These are phyloP conservation scores for Plodia interpunctella DNA, from an alignment of 1,140 invertebrate genomes.

Conservation along the genomic window DNA sequence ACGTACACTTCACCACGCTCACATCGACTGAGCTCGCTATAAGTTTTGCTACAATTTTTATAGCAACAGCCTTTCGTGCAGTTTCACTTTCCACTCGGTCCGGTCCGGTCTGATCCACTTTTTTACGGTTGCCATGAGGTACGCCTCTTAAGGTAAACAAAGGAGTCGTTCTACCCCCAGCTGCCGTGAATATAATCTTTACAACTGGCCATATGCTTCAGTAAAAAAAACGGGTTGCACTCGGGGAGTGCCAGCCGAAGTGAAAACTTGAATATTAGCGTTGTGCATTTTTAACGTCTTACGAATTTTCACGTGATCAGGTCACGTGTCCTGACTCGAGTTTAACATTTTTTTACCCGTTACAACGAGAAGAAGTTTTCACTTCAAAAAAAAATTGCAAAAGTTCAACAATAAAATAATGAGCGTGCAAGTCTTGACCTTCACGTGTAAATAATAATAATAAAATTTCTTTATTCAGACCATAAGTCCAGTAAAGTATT, in stretches of 20 bases:
- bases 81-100: constrained; percentile 70
- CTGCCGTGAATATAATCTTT: constrained; percentile 6
- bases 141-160: constrained; percentile 55
- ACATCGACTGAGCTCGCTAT: constrained; percentile 53
- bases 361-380: too few species aligned
- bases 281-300: too few species aligned
- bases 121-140: constrained; percentile 44
- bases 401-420: not conserved
- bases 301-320: too few species aligned
- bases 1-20: constrained; percentile 35
- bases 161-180: constrained; percentile 27
- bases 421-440: not conserved
- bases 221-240: too few species aligned
- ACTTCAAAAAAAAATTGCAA: too few species aligned
- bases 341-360: too few species aligned
- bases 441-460: too few species aligned
- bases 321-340: too few species aligned
- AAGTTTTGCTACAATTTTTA: constrained; percentile 60
- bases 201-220: not conserved
- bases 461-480: too few species aligned
- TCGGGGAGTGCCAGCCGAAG: too few species aligned
- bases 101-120: constrained; percentile 60
- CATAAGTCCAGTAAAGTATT: too few species aligned
- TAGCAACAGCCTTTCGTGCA: constrained; percentile 52
- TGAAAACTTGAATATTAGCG: too few species aligned